These are phyloP conservation scores for Austrofundulus limnaeus DNA, from an alignment of 2,113 vertebrate genomes.

Conservation along the genomic window DNA sequence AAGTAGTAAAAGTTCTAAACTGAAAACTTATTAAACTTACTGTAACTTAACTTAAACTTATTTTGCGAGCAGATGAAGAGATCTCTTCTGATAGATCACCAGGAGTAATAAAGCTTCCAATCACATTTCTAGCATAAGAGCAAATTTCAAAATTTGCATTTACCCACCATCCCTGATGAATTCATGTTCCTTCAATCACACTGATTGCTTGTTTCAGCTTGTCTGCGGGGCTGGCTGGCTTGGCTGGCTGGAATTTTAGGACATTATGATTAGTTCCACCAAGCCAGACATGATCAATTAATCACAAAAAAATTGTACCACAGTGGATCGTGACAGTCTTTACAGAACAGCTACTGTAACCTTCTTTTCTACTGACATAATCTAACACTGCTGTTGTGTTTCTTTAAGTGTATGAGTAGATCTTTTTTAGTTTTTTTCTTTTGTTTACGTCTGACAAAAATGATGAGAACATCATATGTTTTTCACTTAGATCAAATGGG, in stretches of 20 bases:
- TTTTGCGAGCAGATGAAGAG: background rate
- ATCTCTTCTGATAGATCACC: conserved; percentile 25
- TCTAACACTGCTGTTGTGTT: background rate
- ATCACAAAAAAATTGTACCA: conserved; percentile 38
- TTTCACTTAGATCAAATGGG: conserved; percentile 18
- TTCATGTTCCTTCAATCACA: conserved; percentile 49
- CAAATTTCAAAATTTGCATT: conserved; percentile 37
- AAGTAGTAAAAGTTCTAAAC: conserved; percentile 24
- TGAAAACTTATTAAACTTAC: conserved; percentile 20
- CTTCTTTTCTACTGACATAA: background rate
- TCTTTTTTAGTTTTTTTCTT: background rate
- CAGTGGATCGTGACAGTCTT: conserved; percentile 18
- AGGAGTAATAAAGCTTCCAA: conserved; percentile 24
- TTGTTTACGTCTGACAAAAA: conserved; percentile 5
- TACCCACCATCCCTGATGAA: conserved; percentile 26
- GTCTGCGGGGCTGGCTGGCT: conserved; percentile 22
- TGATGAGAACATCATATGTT: conserved; percentile 8
- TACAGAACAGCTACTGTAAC: conserved; percentile 8
- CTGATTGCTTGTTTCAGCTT: conserved; percentile 41
- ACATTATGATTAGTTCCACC: conserved; percentile 56
- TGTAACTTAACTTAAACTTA: too few relatives aligned
- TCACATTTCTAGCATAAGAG: conserved; percentile 33
- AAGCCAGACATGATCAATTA: conserved; percentile 47
- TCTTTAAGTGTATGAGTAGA: background rate
- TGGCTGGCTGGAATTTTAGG: conserved; percentile 23